phyloP scores from a whole-genome alignment of 2,797 vertebrate species.

The Syngnathus rostellatus region DNA sequence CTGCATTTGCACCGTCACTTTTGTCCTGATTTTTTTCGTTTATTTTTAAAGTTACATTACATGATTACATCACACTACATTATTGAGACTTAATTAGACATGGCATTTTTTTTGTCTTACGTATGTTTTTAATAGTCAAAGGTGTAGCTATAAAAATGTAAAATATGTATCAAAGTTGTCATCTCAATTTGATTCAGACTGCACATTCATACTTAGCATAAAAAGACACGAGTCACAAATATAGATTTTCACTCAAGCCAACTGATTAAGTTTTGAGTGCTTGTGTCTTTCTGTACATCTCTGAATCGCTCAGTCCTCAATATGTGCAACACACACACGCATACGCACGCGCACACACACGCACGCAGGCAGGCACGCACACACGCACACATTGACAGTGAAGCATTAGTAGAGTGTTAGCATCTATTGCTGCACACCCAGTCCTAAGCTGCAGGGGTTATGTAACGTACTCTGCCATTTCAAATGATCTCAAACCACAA shows the following conservation, averaged over 20 bases:
- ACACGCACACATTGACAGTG: constrained; percentile 25
- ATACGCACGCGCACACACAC: neutral
- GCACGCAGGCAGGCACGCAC: constrained; percentile 13
- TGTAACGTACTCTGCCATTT: constrained; percentile 66
- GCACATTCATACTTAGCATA: no score
- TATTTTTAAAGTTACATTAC: neutral
- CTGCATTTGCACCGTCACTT: neutral
- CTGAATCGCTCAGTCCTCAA: constrained; percentile 21
- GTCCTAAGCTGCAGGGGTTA: constrained; percentile 58
- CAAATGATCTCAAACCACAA: constrained; percentile 57
- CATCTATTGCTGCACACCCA: constrained; percentile 50
- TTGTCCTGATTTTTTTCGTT: constrained; percentile 6
- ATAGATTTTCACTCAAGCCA: neutral
- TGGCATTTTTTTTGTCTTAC: no score
- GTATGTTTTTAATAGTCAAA: no score
- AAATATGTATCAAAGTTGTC: no score
- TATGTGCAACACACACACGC: neutral
- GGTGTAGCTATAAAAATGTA: no score
- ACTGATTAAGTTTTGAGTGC: constrained; percentile 1
- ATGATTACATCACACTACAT: no score
- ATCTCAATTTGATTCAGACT: no score
- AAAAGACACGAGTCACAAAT: neutral
- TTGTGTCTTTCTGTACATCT: constrained; percentile 28
- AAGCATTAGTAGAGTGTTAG: constrained; percentile 48
- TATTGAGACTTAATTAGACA: no score